These are phyloP conservation scores for Steinernema hermaphroditum DNA, from an alignment of 2,888 invertebrate species.

Conservation along the genomic window DNA sequence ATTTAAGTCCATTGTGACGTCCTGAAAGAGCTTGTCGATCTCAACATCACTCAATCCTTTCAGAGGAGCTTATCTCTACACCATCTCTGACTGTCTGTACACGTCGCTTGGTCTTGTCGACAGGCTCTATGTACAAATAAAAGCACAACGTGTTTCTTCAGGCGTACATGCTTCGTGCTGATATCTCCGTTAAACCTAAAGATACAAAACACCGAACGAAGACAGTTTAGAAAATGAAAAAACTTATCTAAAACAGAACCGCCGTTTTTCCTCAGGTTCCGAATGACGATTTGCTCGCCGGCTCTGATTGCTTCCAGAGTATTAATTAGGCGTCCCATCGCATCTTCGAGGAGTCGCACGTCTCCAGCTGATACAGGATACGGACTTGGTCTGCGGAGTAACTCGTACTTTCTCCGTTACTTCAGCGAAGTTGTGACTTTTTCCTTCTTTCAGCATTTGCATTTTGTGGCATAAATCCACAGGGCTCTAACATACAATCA, in stretches of 20 bases:
- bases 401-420: constrained; percentile 11
- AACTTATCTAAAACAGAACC: too few species aligned
- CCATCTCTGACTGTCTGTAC: constrained; percentile 26
- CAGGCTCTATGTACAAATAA: too few species aligned
- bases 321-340: not conserved
- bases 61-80: not conserved
- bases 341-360: not conserved
- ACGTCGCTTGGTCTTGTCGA: constrained; percentile 7
- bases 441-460: constrained; percentile 11
- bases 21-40: constrained; percentile 10
- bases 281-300: too few species aligned
- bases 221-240: too few species aligned
- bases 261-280: too few species aligned
- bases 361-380: not conserved
- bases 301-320: not conserved
- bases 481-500: not conserved
- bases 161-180: too few species aligned
- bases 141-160: too few species aligned
- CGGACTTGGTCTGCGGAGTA: not conserved
- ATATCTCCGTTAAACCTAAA: too few species aligned
- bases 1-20: not conserved
- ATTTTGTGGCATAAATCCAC: not conserved
- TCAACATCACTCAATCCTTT: not conserved
- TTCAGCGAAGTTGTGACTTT: not conserved
- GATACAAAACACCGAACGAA: too few species aligned